Evolutionary conservation across 1,140 invertebrate genomes (phyloP).

Genomic region (Heterodera carotae): DNA sequence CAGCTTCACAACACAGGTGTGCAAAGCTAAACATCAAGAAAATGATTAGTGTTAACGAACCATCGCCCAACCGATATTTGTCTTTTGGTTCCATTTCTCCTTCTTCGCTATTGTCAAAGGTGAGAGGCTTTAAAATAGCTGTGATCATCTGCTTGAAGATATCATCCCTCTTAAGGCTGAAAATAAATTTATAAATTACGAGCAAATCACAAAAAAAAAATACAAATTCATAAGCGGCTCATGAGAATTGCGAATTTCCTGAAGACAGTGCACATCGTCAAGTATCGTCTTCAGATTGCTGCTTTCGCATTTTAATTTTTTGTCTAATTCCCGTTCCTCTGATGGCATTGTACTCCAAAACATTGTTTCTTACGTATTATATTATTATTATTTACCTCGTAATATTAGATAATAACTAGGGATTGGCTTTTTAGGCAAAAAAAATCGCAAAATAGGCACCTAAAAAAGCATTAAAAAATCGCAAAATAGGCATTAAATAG

Average conservation of each 20-base stretch:
- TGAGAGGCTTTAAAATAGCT: constrained; percentile 20
- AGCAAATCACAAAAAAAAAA: not conserved
- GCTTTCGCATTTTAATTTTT: constrained; percentile 21
- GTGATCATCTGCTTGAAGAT: constrained; percentile 28
- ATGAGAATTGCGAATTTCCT: constrained; percentile 39
- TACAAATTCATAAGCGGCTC: constrained; percentile 36
- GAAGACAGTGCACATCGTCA: constrained; percentile 37
- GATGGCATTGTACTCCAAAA: constrained; percentile 42
- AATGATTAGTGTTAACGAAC: not conserved
- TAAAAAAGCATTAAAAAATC: no score
- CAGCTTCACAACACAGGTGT: constrained; percentile 34
- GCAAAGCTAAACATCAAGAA: constrained; percentile 10
- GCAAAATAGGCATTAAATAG: no score
- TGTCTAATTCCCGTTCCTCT: constrained; percentile 31
- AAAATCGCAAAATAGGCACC: no score
- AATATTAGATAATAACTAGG: no score
- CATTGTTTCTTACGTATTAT: constrained; percentile 20
- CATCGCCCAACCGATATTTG: constrained; percentile 26
- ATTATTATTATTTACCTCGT: no score
- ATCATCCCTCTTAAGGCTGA: constrained; percentile 33
- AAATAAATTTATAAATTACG: constrained; percentile 1
- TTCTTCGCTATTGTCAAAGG: constrained; percentile 16
- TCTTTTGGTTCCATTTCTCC: constrained; percentile 12
- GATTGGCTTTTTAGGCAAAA: no score
- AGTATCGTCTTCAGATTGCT: constrained; percentile 27